Conservation (phyloP, 2,888 invertebrate species). For the Hoplodrina blanda region DNA sequence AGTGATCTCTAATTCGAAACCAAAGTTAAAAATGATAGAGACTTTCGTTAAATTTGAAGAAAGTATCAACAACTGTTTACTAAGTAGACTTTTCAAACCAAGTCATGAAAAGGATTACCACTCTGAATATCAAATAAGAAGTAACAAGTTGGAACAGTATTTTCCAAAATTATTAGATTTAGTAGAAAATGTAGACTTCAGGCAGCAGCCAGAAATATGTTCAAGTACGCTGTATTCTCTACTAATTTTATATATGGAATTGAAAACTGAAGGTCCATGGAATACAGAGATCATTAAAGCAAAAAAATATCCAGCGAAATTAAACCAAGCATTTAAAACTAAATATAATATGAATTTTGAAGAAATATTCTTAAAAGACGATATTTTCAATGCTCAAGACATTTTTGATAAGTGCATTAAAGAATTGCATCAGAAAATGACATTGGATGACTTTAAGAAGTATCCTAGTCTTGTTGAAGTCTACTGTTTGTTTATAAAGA, state of each 20-base stretch:
- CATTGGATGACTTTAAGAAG: conserved; percentile 76
- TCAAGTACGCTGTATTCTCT: conserved; percentile 71
- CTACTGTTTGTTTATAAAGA: conserved; percentile 73
- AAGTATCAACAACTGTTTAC: conserved; percentile 70
- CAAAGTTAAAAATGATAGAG: conserved; percentile 50
- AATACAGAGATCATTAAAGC: conserved; percentile 68
- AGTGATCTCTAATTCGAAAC: background rate
- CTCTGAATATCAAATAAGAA: conserved; percentile 74
- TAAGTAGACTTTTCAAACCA: conserved; percentile 77
- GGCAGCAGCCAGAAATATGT: conserved; percentile 58
- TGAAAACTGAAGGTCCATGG: conserved; percentile 75
- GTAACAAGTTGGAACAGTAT: conserved; percentile 69
- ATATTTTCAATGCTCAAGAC: conserved; percentile 72
- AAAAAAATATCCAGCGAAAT: conserved; percentile 68
- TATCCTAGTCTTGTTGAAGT: conserved; percentile 82
- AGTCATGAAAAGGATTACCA: conserved; percentile 75
- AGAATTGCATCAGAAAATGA: conserved; percentile 77
- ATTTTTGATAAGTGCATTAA: conserved; percentile 80
- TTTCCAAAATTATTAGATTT: conserved; percentile 69
- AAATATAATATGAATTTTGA: conserved; percentile 71
- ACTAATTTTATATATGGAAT: conserved; percentile 77
- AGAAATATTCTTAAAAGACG: conserved; percentile 65
- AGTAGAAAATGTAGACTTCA: conserved; percentile 71
- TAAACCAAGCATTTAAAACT: conserved; percentile 73
- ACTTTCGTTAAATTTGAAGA: conserved; percentile 59